Evolutionary conservation across 37 sponge, comb jelly and placozoan genomes (phyloP).

Genomic region (Theonella swinhoei): DNA sequence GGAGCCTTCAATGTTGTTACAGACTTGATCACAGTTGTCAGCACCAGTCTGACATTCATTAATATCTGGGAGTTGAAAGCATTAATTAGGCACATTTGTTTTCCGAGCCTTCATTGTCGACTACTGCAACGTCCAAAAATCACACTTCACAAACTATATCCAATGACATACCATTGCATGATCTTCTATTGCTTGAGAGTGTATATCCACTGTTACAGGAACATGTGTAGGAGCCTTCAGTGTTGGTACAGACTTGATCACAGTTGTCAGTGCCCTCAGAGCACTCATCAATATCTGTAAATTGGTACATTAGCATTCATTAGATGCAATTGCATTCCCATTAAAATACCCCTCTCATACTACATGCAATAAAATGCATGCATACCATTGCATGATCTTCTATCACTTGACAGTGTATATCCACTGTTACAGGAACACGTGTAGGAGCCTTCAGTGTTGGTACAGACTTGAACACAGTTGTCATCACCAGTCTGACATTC

Average conservation of each 20-base stretch:
- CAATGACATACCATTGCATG: slow-evolving; percentile 15
- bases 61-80: no score
- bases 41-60: slow-evolving; percentile 4
- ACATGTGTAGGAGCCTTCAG: slow-evolving; percentile 26
- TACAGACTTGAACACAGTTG: slow-evolving; percentile 40
- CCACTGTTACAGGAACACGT: slow-evolving; percentile 44
- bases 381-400: background rate
- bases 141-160: no score
- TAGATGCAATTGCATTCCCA: background rate
- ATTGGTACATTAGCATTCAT: background rate
- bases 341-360: no score
- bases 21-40: no score
- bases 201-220: slow-evolving; percentile 32
- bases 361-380: no score
- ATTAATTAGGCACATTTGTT: no score
- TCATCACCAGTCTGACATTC: slow-evolving; percentile 51
- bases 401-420: slow-evolving; percentile 1
- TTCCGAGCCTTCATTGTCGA: no score
- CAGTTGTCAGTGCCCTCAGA: slow-evolving; percentile 1
- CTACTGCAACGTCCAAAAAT: no score
- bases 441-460: slow-evolving; percentile 39
- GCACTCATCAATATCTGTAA: slow-evolving; percentile 44
- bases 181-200: slow-evolving; percentile 10
- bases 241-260: slow-evolving; percentile 33
- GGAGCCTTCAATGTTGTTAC: no score